Percentiles rank a stretch among this genome's conserved stretches.
These are phyloP conservation scores for Grus americana DNA, from an alignment of 2,113 vertebrate genomes.

Conservation along the genomic window DNA sequence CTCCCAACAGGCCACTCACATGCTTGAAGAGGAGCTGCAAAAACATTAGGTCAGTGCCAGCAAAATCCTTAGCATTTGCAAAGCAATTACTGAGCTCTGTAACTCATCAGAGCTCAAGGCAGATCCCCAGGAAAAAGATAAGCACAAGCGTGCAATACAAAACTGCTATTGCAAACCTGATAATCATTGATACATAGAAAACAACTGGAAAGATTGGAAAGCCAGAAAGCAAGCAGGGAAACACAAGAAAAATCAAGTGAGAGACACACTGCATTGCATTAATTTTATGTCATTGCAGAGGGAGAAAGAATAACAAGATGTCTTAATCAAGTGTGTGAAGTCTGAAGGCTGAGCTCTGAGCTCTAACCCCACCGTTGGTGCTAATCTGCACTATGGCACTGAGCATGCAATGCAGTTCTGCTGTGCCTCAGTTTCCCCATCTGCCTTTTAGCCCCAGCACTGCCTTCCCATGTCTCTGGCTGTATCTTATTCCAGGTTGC, in stretches of 20 bases:
- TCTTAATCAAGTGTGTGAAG: neutral
- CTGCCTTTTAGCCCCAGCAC: neutral
- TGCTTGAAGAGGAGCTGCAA: neutral
- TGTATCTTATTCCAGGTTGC: neutral
- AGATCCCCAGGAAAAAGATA: slow-evolving; percentile 1
- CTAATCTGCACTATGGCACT: neutral
- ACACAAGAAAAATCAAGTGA: neutral
- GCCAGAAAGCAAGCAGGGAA: neutral
- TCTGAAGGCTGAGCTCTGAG: neutral
- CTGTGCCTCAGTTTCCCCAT: neutral
- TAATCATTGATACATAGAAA: neutral
- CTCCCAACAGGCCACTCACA: neutral
- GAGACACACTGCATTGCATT: neutral
- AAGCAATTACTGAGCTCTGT: neutral
- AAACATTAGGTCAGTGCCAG: neutral
- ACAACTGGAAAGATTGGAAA: neutral
- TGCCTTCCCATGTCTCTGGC: neutral
- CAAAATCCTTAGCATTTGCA: neutral
- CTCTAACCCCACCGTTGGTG: neutral
- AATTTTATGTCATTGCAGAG: neutral
- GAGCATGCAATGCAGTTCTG: neutral
- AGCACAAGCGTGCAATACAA: neutral
- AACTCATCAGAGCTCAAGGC: slow-evolving; percentile 9
- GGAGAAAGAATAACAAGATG: neutral
- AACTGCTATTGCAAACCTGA: neutral